These are phyloP conservation scores for Polyommatus iphigenia DNA, from an alignment of 2,888 invertebrate genomes.

Conservation along the genomic window DNA sequence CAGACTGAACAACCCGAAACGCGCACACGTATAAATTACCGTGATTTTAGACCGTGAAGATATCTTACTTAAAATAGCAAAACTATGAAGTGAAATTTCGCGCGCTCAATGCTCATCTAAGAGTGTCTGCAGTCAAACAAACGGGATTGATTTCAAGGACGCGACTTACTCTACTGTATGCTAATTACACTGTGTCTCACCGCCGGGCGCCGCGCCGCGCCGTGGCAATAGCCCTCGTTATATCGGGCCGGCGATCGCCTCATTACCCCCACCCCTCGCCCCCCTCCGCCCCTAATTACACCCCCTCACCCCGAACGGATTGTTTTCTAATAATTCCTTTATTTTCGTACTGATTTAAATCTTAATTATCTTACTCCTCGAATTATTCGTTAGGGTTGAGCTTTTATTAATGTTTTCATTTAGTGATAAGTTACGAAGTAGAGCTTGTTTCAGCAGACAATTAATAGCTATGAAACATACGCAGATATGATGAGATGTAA, in stretches of 20 bases:
- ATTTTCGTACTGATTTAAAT: conserved; percentile 67
- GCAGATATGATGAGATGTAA: neutral
- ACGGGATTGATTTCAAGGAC: neutral
- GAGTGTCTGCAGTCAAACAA: no score
- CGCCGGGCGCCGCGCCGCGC: conserved; percentile 60
- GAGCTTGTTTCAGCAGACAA: neutral
- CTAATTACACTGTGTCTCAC: conserved; percentile 48
- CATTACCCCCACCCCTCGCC: conserved; percentile 75
- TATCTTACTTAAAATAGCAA: no score
- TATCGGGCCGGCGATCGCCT: conserved; percentile 79
- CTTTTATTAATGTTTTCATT: neutral
- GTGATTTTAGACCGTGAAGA: no score
- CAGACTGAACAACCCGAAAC: no score
- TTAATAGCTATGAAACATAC: neutral
- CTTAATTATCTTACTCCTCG: conserved; percentile 54
- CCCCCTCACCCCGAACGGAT: conserved; percentile 55
- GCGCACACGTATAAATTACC: no score
- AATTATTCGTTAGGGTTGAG: neutral
- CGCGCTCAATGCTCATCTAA: no score
- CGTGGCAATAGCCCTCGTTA: conserved; percentile 77
- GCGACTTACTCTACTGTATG: neutral
- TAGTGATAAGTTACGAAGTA: neutral
- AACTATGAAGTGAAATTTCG: no score
- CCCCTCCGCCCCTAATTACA: conserved; percentile 58
- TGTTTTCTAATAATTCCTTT: conserved; percentile 79